A percentile compares a stretch with the other conserved stretches of the same genome.
Conservation (phyloP, 2,113 vertebrate genomes). For the Pangasianodon hypophthalmus region DNA sequence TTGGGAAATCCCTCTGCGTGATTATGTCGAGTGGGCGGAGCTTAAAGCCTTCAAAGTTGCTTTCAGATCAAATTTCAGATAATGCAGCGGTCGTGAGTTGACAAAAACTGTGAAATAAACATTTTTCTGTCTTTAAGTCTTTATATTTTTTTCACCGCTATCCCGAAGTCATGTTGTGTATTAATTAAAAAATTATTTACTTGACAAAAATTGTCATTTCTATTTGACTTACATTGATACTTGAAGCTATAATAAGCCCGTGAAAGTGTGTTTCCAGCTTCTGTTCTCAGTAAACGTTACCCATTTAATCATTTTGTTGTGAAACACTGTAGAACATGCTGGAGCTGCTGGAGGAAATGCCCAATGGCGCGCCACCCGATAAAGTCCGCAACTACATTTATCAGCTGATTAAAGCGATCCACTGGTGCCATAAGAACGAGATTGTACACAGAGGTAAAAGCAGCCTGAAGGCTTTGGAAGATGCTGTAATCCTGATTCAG, state of each 20-base stretch:
- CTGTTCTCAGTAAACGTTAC: not conserved
- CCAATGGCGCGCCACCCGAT: constrained; percentile 92
- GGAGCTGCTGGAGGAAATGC: constrained; percentile 96
- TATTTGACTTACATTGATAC: not conserved
- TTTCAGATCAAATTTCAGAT: not conserved
- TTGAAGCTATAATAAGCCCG: not conserved
- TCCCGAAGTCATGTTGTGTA: not conserved
- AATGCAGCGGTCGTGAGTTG: not conserved
- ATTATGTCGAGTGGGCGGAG: not conserved
- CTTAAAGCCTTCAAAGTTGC: not conserved
- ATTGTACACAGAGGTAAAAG: constrained; percentile 95
- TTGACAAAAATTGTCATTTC: no score
- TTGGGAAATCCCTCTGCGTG: not conserved
- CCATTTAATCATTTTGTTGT: constrained; percentile 1
- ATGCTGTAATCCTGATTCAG: not conserved
- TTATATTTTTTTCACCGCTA: not conserved
- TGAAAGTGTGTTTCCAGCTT: not conserved
- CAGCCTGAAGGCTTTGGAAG: not conserved
- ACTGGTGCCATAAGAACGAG: constrained; percentile 99
- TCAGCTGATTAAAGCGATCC: constrained; percentile 98
- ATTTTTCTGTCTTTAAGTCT: no score
- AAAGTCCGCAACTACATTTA: constrained; percentile 98
- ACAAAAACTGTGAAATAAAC: not conserved
- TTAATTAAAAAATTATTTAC: not conserved
- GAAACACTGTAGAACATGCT: constrained; percentile 89